These are phyloP conservation scores for human DNA, from an alignment of 2,113 vertebrate genomes.

Conservation along the genomic window DNA sequence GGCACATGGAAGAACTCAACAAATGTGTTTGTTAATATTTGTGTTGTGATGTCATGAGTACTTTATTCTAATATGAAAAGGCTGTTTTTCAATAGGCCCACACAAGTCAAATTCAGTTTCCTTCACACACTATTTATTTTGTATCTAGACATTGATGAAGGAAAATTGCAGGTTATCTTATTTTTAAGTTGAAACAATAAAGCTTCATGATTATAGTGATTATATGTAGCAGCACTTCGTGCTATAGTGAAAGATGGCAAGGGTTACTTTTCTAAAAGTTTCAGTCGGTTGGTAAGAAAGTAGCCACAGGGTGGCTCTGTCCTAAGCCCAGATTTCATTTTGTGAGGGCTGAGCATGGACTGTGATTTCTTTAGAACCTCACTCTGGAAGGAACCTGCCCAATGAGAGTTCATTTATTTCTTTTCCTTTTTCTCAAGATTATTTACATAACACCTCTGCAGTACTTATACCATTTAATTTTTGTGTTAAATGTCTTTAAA, in stretches of 20 bases:
- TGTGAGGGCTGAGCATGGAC: neutral
- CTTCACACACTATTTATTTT: slow-evolving; percentile 10
- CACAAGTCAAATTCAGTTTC: neutral
- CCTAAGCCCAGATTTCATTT: neutral
- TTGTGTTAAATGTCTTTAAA: slow-evolving; percentile 47
- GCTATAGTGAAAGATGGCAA: neutral
- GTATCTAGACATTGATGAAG: neutral
- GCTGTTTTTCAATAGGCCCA: neutral
- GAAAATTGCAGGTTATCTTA: neutral
- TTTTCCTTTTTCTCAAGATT: neutral
- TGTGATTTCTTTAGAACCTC: neutral
- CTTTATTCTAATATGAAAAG: neutral
- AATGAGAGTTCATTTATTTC: neutral
- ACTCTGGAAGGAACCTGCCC: neutral
- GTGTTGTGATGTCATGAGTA: neutral
- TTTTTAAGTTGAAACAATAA: neutral
- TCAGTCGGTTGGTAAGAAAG: slow-evolving; percentile 2
- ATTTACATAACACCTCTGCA: neutral
- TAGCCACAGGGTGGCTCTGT: slow-evolving; percentile 8
- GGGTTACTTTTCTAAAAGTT: slow-evolving; percentile 15
- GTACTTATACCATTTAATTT: neutral
- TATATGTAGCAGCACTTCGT: neutral
- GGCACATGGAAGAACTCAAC: neutral
- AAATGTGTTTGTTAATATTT: neutral
- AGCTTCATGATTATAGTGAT: neutral